Evolutionary conservation across 2,888 invertebrate genomes (phyloP), one percentile per base, ranked within the genome.

Genomic region (Rugalucina vietnamica): DNA sequence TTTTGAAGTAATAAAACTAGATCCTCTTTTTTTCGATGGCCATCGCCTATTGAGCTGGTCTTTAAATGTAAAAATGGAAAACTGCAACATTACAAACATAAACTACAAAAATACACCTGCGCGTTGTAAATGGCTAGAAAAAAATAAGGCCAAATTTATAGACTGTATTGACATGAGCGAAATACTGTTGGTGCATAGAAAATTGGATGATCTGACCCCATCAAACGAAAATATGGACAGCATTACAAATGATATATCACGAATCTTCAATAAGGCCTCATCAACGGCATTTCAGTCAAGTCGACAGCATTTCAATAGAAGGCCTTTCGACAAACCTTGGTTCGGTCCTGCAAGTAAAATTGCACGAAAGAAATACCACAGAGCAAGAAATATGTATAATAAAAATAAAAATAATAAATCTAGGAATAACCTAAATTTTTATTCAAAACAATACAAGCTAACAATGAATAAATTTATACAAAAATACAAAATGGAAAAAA

Each of bases 381-480:
- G 54, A 54, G 54, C 54, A n/a, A 18, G 21, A 54, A 54, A 54
- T 21, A 54, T 54, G 5, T 54, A 54, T n/a, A 54, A 54, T 4
- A 18, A 54, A 54, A 54, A 73, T 37, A 73, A 73, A 34, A 73
- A 12, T 29, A 32, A 50, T 39, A 10, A 24, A 3, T 32, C 32
- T 50, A 73, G 21, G 32, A 32, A n/a, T n/a, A 12, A 18, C 21
- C 32, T 73, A 72, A 39, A 43, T 43, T n/a, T 3, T 12, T 27
- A 39, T 12, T 43, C 43, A 43, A 37, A 39, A 37, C 50, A 32
- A 32, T 73, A 73, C n/a, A 69, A 73, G 24, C 50, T 50, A 73
- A 73, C 73, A n/a, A 50, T 73, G 50, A 73, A 73, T 29, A 73
- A 49, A 34, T 73, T 8, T 3, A 49, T 73, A 29, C 5, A 32